A percentile compares a stretch with the other conserved stretches of the same genome.
Evolutionary conservation across 2,113 vertebrate genomes (phyloP).

Genomic region (Tichodroma muraria): DNA sequence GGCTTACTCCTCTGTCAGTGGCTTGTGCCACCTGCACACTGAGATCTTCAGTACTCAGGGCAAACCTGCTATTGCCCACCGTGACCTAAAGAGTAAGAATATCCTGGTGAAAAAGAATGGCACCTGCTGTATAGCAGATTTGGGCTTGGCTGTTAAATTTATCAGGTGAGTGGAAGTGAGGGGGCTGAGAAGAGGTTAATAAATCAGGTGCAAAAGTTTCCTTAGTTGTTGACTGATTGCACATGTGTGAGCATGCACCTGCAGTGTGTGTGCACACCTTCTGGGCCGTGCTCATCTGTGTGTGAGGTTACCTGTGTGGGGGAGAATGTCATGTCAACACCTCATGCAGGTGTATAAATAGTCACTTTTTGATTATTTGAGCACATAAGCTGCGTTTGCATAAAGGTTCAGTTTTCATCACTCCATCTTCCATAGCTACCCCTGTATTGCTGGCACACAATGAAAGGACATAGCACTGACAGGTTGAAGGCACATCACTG

Average conservation of each 20-base stretch:
- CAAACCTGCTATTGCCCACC: conserved; percentile 94
- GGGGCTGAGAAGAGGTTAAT: background rate
- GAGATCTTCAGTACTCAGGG: conserved; percentile 98
- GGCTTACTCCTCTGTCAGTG: conserved; percentile 90
- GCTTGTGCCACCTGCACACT: conserved; percentile 92
- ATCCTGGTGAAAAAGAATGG: conserved; percentile 96
- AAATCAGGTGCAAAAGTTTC: background rate
- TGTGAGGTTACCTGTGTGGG: background rate
- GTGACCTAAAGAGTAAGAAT: conserved; percentile 97
- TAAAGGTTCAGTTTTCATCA: background rate
- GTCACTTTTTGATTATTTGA: background rate
- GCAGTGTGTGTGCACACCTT: background rate
- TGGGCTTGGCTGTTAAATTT: conserved; percentile 95
- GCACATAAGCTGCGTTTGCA: background rate
- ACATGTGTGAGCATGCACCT: background rate
- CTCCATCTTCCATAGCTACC: fast-evolving
- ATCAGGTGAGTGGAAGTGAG: conserved; percentile 81
- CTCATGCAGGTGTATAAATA: background rate
- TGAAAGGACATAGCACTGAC: background rate
- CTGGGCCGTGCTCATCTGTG: background rate
- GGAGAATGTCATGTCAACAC: background rate
- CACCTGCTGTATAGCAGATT: conserved; percentile 92
- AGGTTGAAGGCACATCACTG: background rate
- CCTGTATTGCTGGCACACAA: background rate
- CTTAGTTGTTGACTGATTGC: background rate